Evolutionary conservation across 2,888 invertebrate genomes (phyloP).

Genomic region (Hemicrepidius hirtus): DNA sequence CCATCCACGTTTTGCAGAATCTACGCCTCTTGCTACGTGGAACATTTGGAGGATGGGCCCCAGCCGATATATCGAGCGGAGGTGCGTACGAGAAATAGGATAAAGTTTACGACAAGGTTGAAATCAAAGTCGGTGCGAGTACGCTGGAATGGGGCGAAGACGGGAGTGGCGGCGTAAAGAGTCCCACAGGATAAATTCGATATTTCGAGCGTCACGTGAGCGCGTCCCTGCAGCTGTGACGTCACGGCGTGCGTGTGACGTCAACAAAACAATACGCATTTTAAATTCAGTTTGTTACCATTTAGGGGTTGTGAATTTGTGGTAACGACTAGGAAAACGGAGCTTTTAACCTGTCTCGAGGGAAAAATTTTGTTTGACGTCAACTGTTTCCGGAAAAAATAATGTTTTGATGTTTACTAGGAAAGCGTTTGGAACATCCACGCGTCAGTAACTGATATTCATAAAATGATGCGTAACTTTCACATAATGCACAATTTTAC

Average conservation of each 20-base stretch:
- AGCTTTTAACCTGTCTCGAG: neutral
- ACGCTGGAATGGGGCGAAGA: slow-evolving; percentile 2
- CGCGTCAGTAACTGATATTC: neutral
- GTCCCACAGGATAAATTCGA: slow-evolving; percentile 59
- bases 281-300: slow-evolving; percentile 3
- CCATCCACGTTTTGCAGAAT: neutral
- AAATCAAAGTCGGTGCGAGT: slow-evolving; percentile 33
- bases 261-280: slow-evolving; percentile 16
- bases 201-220: slow-evolving; percentile 52
- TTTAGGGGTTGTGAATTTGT: neutral
- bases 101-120: slow-evolving; percentile 33
- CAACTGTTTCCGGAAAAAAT: neutral
- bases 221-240: slow-evolving; percentile 55
- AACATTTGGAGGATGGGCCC: neutral
- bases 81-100: slow-evolving; percentile 11
- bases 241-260: slow-evolving; percentile 50
- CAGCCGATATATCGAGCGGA: slow-evolving; percentile 12
- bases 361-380: neutral
- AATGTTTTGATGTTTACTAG: neutral
- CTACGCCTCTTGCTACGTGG: neutral
- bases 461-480: too few species aligned
- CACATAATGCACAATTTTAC: too few species aligned
- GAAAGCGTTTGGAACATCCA: neutral
- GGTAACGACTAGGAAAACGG: neutral
- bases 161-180: slow-evolving; percentile 42